Evolutionary conservation across 1,140 invertebrate species (phyloP).

Genomic region (Eriocheir sinensis): DNA sequence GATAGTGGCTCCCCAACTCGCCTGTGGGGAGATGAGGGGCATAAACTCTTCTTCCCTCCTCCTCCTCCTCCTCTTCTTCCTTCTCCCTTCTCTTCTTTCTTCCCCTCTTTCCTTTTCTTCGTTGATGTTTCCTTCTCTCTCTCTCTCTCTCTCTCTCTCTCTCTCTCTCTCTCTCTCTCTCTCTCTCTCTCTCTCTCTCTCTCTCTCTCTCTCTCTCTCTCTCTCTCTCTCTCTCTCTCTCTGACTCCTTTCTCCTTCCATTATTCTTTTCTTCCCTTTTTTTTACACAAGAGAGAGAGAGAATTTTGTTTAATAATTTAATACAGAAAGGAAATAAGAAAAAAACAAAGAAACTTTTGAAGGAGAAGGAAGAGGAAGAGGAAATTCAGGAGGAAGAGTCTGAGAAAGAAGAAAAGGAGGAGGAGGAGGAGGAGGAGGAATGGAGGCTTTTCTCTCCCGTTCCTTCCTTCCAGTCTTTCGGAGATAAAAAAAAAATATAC

Average conservation of each 20-base stretch:
- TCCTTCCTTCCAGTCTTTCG: neutral
- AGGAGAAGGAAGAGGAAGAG: neutral
- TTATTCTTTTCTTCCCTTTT: neutral
- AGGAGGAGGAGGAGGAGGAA: neutral
- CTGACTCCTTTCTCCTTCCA: neutral
- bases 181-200: neutral
- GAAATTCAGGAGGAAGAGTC: neutral
- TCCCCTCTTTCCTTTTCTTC: neutral
- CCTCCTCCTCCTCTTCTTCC: neutral
- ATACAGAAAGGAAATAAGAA: neutral
- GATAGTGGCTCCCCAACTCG: slow-evolving; percentile 23
- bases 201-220: neutral
- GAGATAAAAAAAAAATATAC: neutral
- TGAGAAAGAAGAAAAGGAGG: neutral
- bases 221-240: neutral
- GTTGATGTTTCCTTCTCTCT: neutral
- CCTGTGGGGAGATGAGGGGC: neutral
- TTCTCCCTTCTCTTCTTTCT: neutral
- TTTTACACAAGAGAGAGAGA: neutral
- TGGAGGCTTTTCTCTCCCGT: too few species aligned
- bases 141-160: neutral
- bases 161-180: neutral
- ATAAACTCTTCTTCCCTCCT: slow-evolving; percentile 33
- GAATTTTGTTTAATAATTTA: neutral
- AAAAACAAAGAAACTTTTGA: neutral